A percentile compares a stretch with the other conserved stretches of the same genome.
phyloP scores from a whole-genome alignment of 2,888 invertebrate genomes.

The Epicampocera succincta region DNA sequence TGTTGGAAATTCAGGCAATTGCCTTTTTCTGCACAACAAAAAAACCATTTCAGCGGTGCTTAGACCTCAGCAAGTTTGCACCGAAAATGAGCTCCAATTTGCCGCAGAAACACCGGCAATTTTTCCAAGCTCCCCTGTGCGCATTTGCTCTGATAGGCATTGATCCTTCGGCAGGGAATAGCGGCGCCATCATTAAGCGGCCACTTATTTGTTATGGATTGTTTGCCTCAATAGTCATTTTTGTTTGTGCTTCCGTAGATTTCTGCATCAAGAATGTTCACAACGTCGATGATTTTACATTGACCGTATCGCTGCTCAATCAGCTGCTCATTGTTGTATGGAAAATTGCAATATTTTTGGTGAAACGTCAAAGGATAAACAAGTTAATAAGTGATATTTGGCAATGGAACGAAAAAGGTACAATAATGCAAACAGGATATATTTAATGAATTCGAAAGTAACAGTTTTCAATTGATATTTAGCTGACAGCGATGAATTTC shows the following conservation, averaged over 20 bases:
- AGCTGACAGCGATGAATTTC: constrained; percentile 9
- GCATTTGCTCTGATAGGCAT: constrained; percentile 32
- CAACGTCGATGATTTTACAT: constrained; percentile 10
- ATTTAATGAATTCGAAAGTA: background rate
- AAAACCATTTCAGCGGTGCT: too few relatives aligned
- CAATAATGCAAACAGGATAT: background rate
- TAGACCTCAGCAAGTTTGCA: too few relatives aligned
- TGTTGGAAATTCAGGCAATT: too few relatives aligned
- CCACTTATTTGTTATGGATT: constrained; percentile 9
- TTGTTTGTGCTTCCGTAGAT: constrained; percentile 10
- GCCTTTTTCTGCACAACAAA: too few relatives aligned
- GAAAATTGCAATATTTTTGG: constrained; percentile 33
- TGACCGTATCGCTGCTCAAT: constrained; percentile 26
- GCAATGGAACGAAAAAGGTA: constrained; percentile 42
- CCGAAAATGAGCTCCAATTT: background rate
- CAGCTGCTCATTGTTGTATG: constrained; percentile 28
- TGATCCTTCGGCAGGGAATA: constrained; percentile 2
- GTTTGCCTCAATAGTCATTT: constrained; percentile 4
- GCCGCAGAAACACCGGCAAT: background rate
- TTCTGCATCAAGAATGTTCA: constrained; percentile 18
- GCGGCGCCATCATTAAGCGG: constrained; percentile 6
- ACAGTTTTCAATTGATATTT: background rate
- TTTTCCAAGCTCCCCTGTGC: constrained; percentile 7
- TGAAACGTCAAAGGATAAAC: constrained; percentile 23
- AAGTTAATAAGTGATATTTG: constrained; percentile 32